Base-by-base conservation (phyloP, 2,888 invertebrate genomes). In the Resseliella maxima region DNA sequence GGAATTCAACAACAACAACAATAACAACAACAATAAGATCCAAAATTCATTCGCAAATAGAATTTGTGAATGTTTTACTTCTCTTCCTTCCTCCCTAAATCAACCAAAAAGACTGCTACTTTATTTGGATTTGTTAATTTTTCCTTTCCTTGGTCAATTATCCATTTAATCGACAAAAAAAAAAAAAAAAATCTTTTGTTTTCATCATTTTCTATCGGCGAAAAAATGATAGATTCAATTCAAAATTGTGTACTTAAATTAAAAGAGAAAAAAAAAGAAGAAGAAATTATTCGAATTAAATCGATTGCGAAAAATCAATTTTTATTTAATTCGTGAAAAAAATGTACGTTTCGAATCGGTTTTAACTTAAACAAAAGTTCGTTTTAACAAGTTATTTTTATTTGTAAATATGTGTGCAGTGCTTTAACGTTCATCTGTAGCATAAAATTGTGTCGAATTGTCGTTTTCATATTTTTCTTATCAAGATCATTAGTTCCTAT, bases 61-160 rank as follows among this genome's bases (percentile, higher is more conserved):
- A n/a, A n/a, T n/a, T n/a, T n/a, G n/a, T n/a, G n/a, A n/a, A n/a
- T n/a, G n/a, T 3, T 59, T 59, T 3, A 24, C 0, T 59, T 59
- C 5, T 59, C 12, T 31, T 15, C 59, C 6, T 31, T 12, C 15
- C 31, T 15, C 2, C 15, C 46, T 2, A 15, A 72, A 72, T 31
- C 31, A 72, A 72, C 31, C 72, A 31, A 72, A 31, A 72, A 72
- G 72, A 72, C 72, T 72, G 72, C 10, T 72, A 72, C 35, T 72
- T 15, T 15, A 50, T 50, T 50, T 50, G 46, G 46, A 15, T 72
- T 72, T 72, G 5, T 59, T 59, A n/a, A n/a, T n/a, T n/a, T n/a
- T n/a, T n/a, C n/a, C n/a, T n/a, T n/a, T n/a, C n/a, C n/a, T n/a
- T n/a, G n/a, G 72, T 72, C 72, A 72, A 72, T 72, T 72, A 72